phyloP scores from a whole-genome alignment of 2,888 invertebrate genomes.

The Scaptomyza reducta region DNA sequence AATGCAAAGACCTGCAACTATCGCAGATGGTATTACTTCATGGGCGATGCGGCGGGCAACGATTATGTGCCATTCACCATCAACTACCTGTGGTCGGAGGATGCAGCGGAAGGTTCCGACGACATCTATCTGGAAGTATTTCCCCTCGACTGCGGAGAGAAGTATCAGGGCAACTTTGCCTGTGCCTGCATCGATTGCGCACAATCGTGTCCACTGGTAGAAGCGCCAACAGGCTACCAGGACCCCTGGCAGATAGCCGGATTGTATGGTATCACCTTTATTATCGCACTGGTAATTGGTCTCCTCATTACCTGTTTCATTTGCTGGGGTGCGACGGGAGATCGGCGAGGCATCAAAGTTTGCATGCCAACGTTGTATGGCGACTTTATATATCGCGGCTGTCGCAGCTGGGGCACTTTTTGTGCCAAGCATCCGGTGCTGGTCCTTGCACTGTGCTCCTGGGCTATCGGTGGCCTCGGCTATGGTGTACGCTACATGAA shows the following conservation, averaged over 20 bases:
- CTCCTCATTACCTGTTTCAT: constrained; percentile 79
- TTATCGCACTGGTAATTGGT: constrained; percentile 86
- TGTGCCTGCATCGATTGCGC: constrained; percentile 93
- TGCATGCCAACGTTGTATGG: constrained; percentile 73
- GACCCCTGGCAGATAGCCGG: constrained; percentile 86
- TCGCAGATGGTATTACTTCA: constrained; percentile 88
- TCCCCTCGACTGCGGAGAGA: constrained; percentile 87
- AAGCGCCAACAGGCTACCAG: constrained; percentile 84
- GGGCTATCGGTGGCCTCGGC: constrained; percentile 86
- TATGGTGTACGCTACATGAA: constrained; percentile 88
- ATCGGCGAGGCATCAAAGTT: constrained; percentile 27
- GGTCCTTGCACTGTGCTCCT: constrained; percentile 87
- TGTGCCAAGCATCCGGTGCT: constrained; percentile 89
- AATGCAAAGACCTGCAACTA: constrained; percentile 88
- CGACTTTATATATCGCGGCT: constrained; percentile 83
- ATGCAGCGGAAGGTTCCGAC: constrained; percentile 63
- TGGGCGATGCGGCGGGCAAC: constrained; percentile 86
- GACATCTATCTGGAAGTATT: constrained; percentile 57
- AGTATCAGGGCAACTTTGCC: constrained; percentile 85
- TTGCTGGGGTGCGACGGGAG: constrained; percentile 51
- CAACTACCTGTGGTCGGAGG: constrained; percentile 85
- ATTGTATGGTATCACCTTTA: constrained; percentile 88
- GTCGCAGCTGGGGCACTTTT: constrained; percentile 85
- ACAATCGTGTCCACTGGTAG: constrained; percentile 86
- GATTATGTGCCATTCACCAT: constrained; percentile 88